A percentile compares a stretch with the other conserved stretches of the same genome.
Evolutionary conservation across 1,140 invertebrate species (phyloP).

Genomic region (Drosophila nigromelanica): DNA sequence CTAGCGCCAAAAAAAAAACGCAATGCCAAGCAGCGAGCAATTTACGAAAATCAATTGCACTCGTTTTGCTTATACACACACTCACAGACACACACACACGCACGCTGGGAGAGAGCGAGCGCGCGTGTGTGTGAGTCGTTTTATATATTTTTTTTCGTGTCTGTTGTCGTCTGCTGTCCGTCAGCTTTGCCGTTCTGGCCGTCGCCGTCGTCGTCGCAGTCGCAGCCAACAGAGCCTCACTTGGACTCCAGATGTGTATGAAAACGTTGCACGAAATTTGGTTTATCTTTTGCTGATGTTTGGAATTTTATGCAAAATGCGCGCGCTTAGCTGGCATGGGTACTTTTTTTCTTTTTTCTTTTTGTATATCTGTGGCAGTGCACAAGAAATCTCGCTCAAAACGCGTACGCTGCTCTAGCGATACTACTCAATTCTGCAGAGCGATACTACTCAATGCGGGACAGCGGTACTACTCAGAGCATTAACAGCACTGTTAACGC

Average conservation of each 20-base stretch:
- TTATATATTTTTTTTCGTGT: slow-evolving; percentile 36
- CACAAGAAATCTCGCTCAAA: slow-evolving; percentile 55
- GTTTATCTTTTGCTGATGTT: slow-evolving; percentile 1
- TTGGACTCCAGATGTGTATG: slow-evolving; percentile 31
- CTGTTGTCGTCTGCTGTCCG: slow-evolving; percentile 30
- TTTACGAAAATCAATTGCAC: slow-evolving; percentile 50
- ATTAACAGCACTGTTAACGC: slow-evolving; percentile 7
- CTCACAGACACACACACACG: slow-evolving; percentile 28
- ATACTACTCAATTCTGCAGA: slow-evolving; percentile 40
- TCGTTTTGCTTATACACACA: slow-evolving; percentile 57
- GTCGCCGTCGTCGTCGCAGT: background rate
- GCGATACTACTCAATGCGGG: slow-evolving; percentile 10
- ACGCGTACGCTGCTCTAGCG: slow-evolving; percentile 41
- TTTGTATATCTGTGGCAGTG: slow-evolving; percentile 26
- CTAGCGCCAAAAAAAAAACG: background rate
- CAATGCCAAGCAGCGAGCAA: slow-evolving; percentile 31
- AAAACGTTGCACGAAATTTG: slow-evolving; percentile 11
- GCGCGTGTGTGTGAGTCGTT: slow-evolving; percentile 31
- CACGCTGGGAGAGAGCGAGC: slow-evolving; percentile 14
- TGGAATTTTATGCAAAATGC: slow-evolving; percentile 30
- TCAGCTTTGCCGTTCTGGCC: background rate
- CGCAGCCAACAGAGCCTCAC: background rate
- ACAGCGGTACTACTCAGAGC: slow-evolving; percentile 25
- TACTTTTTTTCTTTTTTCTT: slow-evolving; percentile 2
- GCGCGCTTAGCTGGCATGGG: slow-evolving; percentile 24